Conservation (phyloP, 2,888 invertebrate genomes). For the Cremastinae sp. region DNA sequence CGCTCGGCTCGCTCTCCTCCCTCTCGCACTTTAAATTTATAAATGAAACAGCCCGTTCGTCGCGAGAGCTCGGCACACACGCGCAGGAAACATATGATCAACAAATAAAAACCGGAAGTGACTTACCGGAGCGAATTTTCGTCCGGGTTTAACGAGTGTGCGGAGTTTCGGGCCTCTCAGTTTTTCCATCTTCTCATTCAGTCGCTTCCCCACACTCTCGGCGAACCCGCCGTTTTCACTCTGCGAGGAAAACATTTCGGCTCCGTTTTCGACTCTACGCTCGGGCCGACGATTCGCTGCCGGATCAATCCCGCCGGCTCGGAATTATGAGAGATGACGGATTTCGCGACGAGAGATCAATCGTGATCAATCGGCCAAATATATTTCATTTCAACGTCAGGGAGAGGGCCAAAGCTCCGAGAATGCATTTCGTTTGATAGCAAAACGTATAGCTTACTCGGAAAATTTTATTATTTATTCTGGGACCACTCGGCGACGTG, state of each 20-base stretch:
- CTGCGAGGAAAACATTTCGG: too few relatives aligned
- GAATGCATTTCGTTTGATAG: not conserved
- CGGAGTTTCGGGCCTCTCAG: too few relatives aligned
- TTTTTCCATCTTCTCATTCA: too few relatives aligned
- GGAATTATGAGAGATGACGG: not conserved
- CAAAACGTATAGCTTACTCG: not conserved
- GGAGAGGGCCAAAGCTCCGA: not conserved
- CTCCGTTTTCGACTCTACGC: too few relatives aligned
- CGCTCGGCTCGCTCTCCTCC: slow-evolving; percentile 47
- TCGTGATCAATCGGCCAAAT: not conserved
- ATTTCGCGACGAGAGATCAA: slow-evolving; percentile 12
- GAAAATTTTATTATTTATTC: slow-evolving; percentile 10
- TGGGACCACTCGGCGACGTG: slow-evolving; percentile 54
- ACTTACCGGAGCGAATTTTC: too few relatives aligned
- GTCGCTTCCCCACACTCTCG: too few relatives aligned
- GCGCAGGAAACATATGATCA: not conserved
- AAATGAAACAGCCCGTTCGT: not conserved
- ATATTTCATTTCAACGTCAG: not conserved
- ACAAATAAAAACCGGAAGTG: not conserved
- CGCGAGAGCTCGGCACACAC: not conserved
- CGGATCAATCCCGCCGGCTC: not conserved
- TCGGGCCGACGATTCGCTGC: too few relatives aligned
- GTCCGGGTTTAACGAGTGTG: too few relatives aligned
- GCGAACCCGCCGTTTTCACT: too few relatives aligned
- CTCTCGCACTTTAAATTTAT: slow-evolving; percentile 7